phyloP scores from a whole-genome alignment of 2,113 vertebrate genomes.

The Eclectus roratus region DNA sequence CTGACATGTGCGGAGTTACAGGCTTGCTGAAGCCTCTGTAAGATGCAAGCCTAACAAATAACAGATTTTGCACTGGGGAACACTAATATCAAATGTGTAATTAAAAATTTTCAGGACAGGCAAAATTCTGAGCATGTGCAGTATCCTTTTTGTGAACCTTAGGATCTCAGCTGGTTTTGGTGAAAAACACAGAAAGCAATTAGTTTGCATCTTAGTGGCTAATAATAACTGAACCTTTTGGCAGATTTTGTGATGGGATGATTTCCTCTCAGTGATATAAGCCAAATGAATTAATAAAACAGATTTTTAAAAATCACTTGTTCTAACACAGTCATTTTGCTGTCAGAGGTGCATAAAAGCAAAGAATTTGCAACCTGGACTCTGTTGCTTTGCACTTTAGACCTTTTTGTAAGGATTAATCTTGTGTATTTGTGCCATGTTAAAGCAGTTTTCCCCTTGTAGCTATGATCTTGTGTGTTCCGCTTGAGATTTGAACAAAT shows the following conservation, averaged over 20 bases:
- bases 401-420: background rate
- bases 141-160: constrained; percentile 44
- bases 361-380: background rate
- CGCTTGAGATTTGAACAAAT: background rate
- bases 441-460: background rate
- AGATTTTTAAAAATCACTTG: background rate
- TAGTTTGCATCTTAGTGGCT: constrained; percentile 51
- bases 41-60: background rate
- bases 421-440: background rate
- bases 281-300: constrained; percentile 47
- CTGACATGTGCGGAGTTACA: background rate
- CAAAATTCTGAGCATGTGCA: constrained; percentile 18
- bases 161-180: constrained; percentile 54
- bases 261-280: constrained; percentile 7
- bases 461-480: background rate
- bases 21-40: background rate
- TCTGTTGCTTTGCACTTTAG: background rate
- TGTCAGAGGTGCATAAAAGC: background rate
- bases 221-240: constrained; percentile 59
- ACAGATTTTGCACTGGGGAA: background rate
- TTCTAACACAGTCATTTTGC: constrained; percentile 6
- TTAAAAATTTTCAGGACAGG: constrained; percentile 17
- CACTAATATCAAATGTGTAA: background rate
- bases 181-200: constrained; percentile 57
- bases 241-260: constrained; percentile 48